Base-by-base conservation (phyloP, 2,888 invertebrate genomes). In the Cantharis nigra region DNA sequence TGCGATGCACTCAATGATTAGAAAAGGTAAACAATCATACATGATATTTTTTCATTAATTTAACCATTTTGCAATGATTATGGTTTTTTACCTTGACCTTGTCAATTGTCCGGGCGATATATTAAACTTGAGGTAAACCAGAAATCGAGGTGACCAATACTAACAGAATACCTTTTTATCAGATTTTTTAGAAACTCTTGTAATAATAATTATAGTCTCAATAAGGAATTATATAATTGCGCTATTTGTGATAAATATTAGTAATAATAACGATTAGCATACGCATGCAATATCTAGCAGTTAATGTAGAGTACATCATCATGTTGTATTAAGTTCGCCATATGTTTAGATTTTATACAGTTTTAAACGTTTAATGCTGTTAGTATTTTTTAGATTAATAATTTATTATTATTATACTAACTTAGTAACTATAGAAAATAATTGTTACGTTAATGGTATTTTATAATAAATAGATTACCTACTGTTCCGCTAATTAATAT, bases 401-500 rank as follows among this genome's bases (percentile, higher is more conserved):
- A 70, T 33, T 70, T 49, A 14, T 13, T 33, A 20, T 26, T n/a
- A 70, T 18, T 14, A 70, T 18, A 70, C 9, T 33, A 1, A 20
- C 20, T 20, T 20, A 11, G 28, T 3, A 30, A n/a, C 49, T 49
- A 49, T 49, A 49, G 7, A n/a, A 49, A 70, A 70, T 63, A 49
- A n/a, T 49, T 49, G n/a, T 49, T 49, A 49, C 49, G 7, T 30
- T 30, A 30, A 30, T 20, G 20, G 63, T n/a, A 26, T 63, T 71
- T 28, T 13, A 71, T 9, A 49, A 26, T 49, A 67, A 72, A 26
- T 67, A 67, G 72, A 72, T 72, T 67, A 62, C 65, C n/a, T 49
- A 49, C 49, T 23, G 67, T 72, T 72, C 72, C 67, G 72, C 67
- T 72, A 72, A 23, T 67, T 67, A 23, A 16, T 62, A 67, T 14